Conservation (phyloP, 2,113 vertebrate species). For the Semicossyphus pulcher region DNA sequence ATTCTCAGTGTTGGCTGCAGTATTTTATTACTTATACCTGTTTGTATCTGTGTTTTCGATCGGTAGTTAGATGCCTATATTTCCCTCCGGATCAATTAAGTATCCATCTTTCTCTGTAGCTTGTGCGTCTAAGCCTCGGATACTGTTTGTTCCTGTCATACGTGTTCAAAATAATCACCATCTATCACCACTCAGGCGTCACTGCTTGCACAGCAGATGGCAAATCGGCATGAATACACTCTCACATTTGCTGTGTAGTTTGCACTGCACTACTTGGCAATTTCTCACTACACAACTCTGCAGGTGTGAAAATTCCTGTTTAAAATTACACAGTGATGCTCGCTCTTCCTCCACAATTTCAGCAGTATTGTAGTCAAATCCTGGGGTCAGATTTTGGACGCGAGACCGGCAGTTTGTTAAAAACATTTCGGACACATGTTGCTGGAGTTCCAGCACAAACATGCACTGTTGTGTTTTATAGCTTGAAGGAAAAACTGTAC, state of each 20-base stretch:
- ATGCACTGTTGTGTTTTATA: constrained; percentile 5
- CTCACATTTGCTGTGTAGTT: constrained; percentile 48
- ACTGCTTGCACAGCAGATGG: constrained; percentile 64
- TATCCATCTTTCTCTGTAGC: neutral
- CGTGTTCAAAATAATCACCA: constrained; percentile 33
- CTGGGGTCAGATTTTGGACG: neutral
- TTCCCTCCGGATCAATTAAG: no score
- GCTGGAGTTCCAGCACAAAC: constrained; percentile 33
- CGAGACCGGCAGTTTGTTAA: constrained; percentile 2
- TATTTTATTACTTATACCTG: no score
- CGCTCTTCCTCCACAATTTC: constrained; percentile 14
- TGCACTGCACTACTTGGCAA: constrained; percentile 41
- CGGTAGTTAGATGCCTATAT: no score
- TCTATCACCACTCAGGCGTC: constrained; percentile 31
- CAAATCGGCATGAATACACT: constrained; percentile 53
- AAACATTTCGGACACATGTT: constrained; percentile 19
- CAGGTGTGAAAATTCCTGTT: constrained; percentile 48
- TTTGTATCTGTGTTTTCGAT: no score
- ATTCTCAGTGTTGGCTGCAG: no score
- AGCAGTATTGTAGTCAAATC: neutral
- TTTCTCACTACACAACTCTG: constrained; percentile 36
- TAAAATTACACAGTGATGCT: constrained; percentile 39
- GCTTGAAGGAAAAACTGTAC: constrained; percentile 13
- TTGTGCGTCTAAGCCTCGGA: neutral
- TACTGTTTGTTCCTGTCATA: constrained; percentile 16